Conservation (phyloP, 2,888 invertebrate genomes). For the Listrodromus nycthemerus region DNA sequence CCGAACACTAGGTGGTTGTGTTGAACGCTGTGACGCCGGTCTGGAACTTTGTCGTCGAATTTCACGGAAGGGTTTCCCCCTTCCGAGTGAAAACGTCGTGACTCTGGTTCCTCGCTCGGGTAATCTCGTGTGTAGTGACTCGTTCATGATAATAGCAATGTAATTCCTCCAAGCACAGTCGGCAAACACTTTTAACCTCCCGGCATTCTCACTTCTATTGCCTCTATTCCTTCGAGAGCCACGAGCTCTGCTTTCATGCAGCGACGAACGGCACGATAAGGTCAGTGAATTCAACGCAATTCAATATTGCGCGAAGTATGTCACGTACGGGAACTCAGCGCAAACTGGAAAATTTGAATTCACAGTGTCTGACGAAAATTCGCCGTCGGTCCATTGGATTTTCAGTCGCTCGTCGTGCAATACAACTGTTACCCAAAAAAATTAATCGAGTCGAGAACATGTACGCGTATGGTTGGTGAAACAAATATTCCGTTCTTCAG, state of each 20-base stretch:
- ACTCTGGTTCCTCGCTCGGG: slow-evolving; percentile 4
- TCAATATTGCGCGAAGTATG: background rate
- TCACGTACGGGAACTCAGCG: background rate
- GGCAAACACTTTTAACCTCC: slow-evolving; percentile 38
- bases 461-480: too few species aligned
- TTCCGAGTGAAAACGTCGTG: slow-evolving; percentile 38
- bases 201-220: background rate
- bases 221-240: background rate
- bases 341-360: background rate
- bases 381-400: too few species aligned
- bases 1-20: slow-evolving; percentile 43
- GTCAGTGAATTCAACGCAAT: slow-evolving; percentile 1
- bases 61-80: slow-evolving; percentile 32
- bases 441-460: too few species aligned
- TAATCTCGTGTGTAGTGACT: slow-evolving; percentile 36
- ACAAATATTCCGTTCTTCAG: too few species aligned
- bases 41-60: slow-evolving; percentile 49
- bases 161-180: slow-evolving; percentile 13
- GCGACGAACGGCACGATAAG: background rate
- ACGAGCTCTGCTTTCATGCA: background rate
- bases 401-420: too few species aligned
- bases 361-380: too few species aligned
- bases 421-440: too few species aligned
- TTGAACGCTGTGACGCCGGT: slow-evolving; percentile 40
- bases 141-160: slow-evolving; percentile 48